Evolutionary conservation across 2,888 invertebrate species (phyloP), one percentile per base, ranked within the genome.

Genomic region (Hyposoter dolosus): DNA sequence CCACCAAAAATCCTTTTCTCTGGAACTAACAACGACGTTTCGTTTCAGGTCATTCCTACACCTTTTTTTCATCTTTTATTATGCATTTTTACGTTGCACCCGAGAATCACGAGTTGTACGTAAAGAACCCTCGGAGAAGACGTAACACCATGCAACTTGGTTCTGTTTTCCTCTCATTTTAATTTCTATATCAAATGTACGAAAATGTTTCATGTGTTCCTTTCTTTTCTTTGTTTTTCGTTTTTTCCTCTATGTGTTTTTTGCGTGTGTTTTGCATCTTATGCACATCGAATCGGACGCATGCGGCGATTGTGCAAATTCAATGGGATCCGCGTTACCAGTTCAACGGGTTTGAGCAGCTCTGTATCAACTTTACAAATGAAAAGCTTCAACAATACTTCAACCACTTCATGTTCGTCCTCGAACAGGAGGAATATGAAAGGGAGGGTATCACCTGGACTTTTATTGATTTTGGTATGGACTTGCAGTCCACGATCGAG

Each of bases 321-420:
- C 17, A 19, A 12, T 32, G 75, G 88, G 82, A 84, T 63, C 65
- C 56, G 10, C 23, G 23, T 56, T 23, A 35, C 19, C 96, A 98
- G 98, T 97, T 96, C 96, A 98, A 98, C 96, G 97, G 98, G 94
- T 98, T 98, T 96, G 98, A 98, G 95, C 98, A 98, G 95, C 96
- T 98, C 94, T 98, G 98, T 96, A 98, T 98, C 96, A 98, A 98
- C 96, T 98, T 98, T 96, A 98, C 98, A 93, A 98, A 98, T 95
- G 98, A 98, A 95, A 97, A 98, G 95, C 96, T 98, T 92, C 98
- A 98, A 95, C 98, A 98, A 94, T 98, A 98, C 96, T 98, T 98
- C 97, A 98, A 98, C 95, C 98, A 98, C 95, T 97, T 98, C 96
- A 98, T 98, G 98, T 98, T 98, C 95, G 97, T 98, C 91, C 95